Evolutionary conservation across 2,113 vertebrate genomes (phyloP).

Genomic region (Pavo muticus): DNA sequence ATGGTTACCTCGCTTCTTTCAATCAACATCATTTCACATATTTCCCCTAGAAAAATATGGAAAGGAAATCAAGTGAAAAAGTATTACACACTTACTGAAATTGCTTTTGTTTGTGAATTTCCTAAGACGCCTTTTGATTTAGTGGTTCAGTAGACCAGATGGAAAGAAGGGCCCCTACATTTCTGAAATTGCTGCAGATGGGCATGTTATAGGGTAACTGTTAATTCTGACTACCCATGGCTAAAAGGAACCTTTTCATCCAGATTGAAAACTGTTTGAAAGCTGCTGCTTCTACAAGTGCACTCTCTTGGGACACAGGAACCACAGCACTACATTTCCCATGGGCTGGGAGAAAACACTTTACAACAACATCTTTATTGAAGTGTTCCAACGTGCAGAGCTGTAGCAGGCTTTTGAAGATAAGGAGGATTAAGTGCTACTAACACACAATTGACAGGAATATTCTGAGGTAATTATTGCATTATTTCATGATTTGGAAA

Average conservation of each 20-base stretch:
- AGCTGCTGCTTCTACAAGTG: constrained; percentile 28
- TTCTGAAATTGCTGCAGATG: background rate
- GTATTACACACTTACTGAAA: background rate
- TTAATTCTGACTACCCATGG: background rate
- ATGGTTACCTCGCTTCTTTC: background rate
- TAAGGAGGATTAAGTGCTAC: constrained; percentile 44
- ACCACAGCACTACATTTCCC: background rate
- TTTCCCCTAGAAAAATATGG: background rate
- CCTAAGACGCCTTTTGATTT: background rate
- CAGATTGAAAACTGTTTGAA: background rate
- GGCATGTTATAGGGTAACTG: background rate
- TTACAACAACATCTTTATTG: background rate
- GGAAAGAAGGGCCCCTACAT: background rate
- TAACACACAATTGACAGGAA: constrained; percentile 38
- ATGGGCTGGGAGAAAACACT: background rate
- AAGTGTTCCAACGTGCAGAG: constrained; percentile 7
- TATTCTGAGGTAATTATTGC: background rate
- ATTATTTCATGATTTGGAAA: background rate
- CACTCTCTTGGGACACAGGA: background rate
- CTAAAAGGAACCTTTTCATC: background rate
- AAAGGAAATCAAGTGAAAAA: background rate
- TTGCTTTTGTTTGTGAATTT: background rate
- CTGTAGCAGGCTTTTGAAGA: constrained; percentile 51
- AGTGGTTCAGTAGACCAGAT: background rate
- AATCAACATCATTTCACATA: fast-evolving